Conservation (phyloP, 2,888 invertebrate genomes). For the Idaea biselata region DNA sequence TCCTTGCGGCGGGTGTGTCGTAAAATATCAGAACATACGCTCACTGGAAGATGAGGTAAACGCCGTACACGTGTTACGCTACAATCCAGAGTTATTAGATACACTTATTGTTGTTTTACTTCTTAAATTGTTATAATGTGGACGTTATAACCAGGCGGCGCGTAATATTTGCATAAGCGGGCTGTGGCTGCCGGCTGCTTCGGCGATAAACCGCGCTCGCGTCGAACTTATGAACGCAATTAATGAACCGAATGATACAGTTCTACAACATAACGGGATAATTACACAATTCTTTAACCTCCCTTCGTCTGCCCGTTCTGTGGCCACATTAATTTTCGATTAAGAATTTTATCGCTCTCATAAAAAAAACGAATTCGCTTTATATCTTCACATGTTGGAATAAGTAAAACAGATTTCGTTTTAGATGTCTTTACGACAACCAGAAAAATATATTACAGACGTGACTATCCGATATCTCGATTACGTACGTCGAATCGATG, state of each 20-base stretch:
- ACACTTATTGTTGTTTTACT: constrained; percentile 73
- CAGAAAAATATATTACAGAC: constrained; percentile 64
- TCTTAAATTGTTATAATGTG: constrained; percentile 77
- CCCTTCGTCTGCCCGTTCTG: constrained; percentile 22
- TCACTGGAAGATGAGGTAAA: constrained; percentile 23
- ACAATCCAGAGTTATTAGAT: constrained; percentile 37
- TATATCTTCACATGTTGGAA: constrained; percentile 58
- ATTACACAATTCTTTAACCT: constrained; percentile 53
- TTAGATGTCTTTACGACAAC: constrained; percentile 63
- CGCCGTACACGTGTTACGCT: constrained; percentile 13
- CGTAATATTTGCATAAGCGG: constrained; percentile 72
- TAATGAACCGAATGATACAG: constrained; percentile 69
- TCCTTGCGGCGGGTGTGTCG: constrained; percentile 27
- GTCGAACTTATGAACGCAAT: constrained; percentile 71
- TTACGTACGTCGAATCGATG: constrained; percentile 56
- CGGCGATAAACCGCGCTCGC: constrained; percentile 62
- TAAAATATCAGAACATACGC: constrained; percentile 28
- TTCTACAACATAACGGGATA: constrained; percentile 44
- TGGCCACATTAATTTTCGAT: constrained; percentile 57
- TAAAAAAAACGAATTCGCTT: constrained; percentile 44
- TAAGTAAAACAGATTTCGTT: constrained; percentile 65
- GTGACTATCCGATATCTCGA: constrained; percentile 64
- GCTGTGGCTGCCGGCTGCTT: constrained; percentile 52
- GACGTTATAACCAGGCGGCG: constrained; percentile 71
- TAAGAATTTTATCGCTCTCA: constrained; percentile 46